Evolutionary conservation across 1,140 invertebrate genomes (phyloP), one percentile per base, ranked within the genome.

Genomic region (Drosophila simulans): DNA sequence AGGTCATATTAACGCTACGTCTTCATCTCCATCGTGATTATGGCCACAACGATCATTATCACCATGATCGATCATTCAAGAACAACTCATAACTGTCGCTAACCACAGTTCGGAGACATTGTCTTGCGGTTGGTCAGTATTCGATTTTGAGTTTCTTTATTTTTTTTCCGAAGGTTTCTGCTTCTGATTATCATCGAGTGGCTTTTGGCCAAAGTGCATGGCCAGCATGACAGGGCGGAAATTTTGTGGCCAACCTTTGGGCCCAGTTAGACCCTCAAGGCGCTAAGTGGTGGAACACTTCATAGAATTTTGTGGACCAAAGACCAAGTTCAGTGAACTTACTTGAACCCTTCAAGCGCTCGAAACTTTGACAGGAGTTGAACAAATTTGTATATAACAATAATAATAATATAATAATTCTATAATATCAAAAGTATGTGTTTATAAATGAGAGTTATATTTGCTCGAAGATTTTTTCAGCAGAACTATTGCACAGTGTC

Each of bases 191-290:
- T 43, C 42, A 40, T 58, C 27, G 35, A 66, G 46, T 66, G 42
- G 48, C 65, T 68, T 58, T 63, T 66, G 72, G 72, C 58, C 72
- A 76, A 76, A 76, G 72, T 76, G 72, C 72, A 76, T 76, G 72
- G 72, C 72, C 72, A 76, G 40, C 72, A 66, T 76, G 72, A 76
- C 72, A 53, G 42, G 49, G 72, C 72, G 73, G 52, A 66, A 54
- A 66, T 66, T 48, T n/a, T 1, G 31, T 42, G 52, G 40, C 3
- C 57, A 51, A 64, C 64, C 64, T 68, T 60, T 64, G 22, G n/a
- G 59, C 48, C 45, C 45, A 64, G 45, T 64, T 59, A 3, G 31
- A 27, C 10, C 42, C 15, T 12, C 13, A 8, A 54, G 17, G 46
- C 8, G 31, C 15, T 10, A 58, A 59, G 40, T 8, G 40, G 39